Percentiles rank a stretch among this genome's conserved stretches.
These are phyloP conservation scores for Anodontia alba DNA, from an alignment of 2,888 invertebrate genomes.

Conservation along the genomic window DNA sequence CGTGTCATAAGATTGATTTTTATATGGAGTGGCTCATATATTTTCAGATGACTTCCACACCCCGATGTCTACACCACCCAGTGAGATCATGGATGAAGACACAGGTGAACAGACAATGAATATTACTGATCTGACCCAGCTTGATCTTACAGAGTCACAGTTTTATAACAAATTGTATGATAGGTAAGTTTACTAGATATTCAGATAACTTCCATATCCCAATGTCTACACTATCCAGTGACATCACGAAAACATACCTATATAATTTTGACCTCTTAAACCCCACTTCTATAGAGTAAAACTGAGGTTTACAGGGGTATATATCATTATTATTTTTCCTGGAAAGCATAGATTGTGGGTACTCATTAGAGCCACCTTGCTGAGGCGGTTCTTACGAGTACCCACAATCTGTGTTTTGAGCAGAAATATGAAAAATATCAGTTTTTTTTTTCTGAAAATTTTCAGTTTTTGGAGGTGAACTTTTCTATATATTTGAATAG, in stretches of 20 bases:
- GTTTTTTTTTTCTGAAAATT: too few species aligned
- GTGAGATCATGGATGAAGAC: slow-evolving; percentile 61
- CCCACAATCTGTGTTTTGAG: too few species aligned
- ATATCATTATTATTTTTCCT: background rate
- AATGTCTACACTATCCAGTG: slow-evolving; percentile 84
- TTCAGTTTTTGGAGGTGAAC: too few species aligned
- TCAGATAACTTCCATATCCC: slow-evolving; percentile 85
- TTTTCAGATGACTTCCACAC: slow-evolving; percentile 85
- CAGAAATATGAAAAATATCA: too few species aligned
- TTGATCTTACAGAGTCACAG: slow-evolving; percentile 59
- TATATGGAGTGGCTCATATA: too few species aligned
- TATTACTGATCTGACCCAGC: slow-evolving; percentile 55
- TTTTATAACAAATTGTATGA: slow-evolving; percentile 89
- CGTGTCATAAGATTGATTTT: too few species aligned
- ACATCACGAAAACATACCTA: slow-evolving; percentile 54
- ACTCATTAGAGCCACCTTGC: too few species aligned
- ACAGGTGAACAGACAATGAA: slow-evolving; percentile 24
- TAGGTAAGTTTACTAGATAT: slow-evolving; percentile 87
- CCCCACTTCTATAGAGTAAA: too few species aligned
- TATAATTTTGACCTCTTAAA: too few species aligned
- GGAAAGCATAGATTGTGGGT: background rate
- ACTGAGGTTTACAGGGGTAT: too few species aligned
- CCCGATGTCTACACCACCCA: slow-evolving; percentile 85
- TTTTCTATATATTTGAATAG: too few species aligned
- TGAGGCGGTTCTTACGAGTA: too few species aligned